Evolutionary conservation across 92 coral and sea anemone genomes (phyloP).

Genomic region (Zoanthus solanderi): DNA sequence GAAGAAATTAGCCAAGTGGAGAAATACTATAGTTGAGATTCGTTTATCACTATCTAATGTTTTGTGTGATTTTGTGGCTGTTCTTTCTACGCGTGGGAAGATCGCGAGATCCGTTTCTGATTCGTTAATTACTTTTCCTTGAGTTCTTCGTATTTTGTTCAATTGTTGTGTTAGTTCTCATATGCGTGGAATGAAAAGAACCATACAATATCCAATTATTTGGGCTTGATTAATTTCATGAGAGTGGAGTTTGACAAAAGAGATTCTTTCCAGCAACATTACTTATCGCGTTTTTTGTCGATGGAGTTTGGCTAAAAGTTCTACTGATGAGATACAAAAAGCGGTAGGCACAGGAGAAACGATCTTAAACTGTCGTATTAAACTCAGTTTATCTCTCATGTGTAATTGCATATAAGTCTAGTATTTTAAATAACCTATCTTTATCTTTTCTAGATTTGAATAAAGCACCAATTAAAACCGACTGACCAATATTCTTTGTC

Average conservation of each 20-base stretch:
- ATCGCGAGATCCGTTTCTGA: background rate
- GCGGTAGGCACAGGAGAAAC: background rate
- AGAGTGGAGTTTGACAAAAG: background rate
- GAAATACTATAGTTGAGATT: background rate
- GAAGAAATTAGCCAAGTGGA: background rate
- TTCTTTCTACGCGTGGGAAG: constrained; percentile 36
- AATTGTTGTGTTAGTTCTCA: background rate
- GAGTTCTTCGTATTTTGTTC: background rate
- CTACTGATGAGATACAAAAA: too few relatives aligned
- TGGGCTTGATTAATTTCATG: background rate
- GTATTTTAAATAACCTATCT: constrained; percentile 29
- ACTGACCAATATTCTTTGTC: constrained; percentile 35
- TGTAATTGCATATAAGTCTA: background rate
- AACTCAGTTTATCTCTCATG: background rate
- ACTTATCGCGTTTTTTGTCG: too few relatives aligned
- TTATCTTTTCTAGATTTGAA: constrained; percentile 16
- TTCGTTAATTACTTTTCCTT: constrained; percentile 34
- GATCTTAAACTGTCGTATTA: constrained; percentile 14
- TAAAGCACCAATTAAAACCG: constrained; percentile 29
- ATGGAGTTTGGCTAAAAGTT: too few relatives aligned
- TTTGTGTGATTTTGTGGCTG: too few relatives aligned
- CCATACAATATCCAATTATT: background rate
- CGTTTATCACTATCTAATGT: background rate
- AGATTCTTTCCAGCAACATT: background rate
- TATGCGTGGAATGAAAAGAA: background rate